phyloP scores from a whole-genome alignment of 2,113 vertebrate genomes.

The Myotis brandtii region DNA sequence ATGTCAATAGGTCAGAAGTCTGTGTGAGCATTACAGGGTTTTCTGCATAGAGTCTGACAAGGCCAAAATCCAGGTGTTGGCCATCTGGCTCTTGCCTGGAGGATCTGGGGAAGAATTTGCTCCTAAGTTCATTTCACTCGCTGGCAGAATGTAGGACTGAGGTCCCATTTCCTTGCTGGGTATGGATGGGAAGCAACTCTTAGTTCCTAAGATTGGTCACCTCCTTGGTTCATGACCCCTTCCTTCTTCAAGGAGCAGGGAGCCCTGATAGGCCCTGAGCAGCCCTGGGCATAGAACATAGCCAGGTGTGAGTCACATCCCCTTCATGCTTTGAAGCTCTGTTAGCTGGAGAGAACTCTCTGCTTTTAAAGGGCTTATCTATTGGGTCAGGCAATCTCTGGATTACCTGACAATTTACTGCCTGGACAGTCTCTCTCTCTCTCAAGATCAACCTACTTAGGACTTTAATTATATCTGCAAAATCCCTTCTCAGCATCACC shows the following conservation, averaged over 20 bases:
- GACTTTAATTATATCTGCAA: not conserved
- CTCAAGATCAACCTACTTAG: not conserved
- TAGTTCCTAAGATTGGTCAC: not conserved
- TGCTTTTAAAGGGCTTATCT: not conserved
- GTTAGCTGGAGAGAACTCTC: not conserved
- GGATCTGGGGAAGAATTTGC: not conserved
- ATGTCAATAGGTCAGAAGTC: not conserved
- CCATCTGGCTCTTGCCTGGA: not conserved
- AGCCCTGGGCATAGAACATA: no score
- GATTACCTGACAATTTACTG: not conserved
- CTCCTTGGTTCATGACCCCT: not conserved
- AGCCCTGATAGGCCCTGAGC: no score
- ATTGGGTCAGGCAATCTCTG: not conserved
- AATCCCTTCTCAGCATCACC: not conserved
- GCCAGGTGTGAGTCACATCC: not conserved
- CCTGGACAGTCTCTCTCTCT: not conserved
- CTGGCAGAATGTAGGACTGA: not conserved
- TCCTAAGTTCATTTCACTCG: not conserved
- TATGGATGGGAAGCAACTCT: not conserved
- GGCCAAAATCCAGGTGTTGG: not conserved
- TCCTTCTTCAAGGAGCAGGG: not conserved
- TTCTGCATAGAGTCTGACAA: not conserved
- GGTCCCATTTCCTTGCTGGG: not conserved
- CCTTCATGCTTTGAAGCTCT: not conserved
- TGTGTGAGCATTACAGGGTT: not conserved